Evolutionary conservation across 2,797 vertebrate species (phyloP).

Genomic region (Ispidina picta): DNA sequence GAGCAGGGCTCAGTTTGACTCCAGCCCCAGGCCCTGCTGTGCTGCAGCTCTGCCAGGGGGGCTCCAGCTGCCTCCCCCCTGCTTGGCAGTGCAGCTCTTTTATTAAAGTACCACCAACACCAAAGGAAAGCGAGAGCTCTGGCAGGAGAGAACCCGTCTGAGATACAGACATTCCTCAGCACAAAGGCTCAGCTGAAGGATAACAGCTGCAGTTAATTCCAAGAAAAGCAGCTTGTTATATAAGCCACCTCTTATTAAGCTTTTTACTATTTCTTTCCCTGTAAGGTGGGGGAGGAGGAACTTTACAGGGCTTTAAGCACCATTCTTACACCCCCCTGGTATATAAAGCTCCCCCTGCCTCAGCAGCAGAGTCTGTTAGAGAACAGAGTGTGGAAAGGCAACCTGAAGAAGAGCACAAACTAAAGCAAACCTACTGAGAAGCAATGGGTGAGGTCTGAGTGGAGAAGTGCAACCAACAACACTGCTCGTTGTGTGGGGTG

Average conservation of each 20-base stretch:
- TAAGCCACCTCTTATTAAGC: slow-evolving; percentile 7
- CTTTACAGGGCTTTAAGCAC: neutral
- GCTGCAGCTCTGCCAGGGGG: slow-evolving; percentile 20
- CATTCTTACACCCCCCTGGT: neutral
- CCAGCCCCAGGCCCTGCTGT: slow-evolving; percentile 5
- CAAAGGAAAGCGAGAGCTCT: slow-evolving; percentile 30
- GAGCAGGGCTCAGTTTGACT: slow-evolving; percentile 62
- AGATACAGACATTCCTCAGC: slow-evolving; percentile 28
- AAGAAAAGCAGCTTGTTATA: slow-evolving; percentile 36
- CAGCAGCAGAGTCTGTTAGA: slow-evolving; percentile 11
- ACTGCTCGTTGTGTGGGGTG: slow-evolving; percentile 68
- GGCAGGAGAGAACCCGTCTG: neutral
- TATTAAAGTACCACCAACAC: slow-evolving; percentile 81
- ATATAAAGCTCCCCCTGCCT: neutral
- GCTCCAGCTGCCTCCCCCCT: slow-evolving; percentile 53
- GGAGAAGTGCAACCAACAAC: slow-evolving; percentile 16
- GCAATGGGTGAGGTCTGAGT: neutral
- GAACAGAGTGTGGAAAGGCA: neutral
- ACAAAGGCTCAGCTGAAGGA: slow-evolving; percentile 7
- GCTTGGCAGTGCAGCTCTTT: slow-evolving; percentile 38
- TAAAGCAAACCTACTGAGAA: slow-evolving; percentile 34
- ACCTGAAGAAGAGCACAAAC: neutral
- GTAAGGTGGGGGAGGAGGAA: neutral
- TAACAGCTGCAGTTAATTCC: slow-evolving; percentile 32
- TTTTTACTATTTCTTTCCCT: slow-evolving; percentile 29